Conservation (phyloP, 1,140 invertebrate species). For the Drosophila tropicalis region DNA sequence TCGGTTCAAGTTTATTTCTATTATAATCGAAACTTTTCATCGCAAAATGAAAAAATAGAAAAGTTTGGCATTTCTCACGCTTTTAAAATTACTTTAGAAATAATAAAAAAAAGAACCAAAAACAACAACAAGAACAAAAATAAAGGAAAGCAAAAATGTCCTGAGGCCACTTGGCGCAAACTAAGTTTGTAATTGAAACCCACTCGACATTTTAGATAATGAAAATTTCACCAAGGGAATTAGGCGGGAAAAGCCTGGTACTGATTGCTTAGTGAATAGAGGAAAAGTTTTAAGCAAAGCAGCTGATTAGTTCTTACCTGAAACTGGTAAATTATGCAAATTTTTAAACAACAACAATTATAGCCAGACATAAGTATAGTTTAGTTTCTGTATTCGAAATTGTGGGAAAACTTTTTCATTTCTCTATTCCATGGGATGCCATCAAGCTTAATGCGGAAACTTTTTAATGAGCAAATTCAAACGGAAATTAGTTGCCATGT, state of each 20-base stretch:
- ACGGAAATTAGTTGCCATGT: conserved; percentile 45
- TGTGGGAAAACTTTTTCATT: neutral
- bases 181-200: conserved; percentile 65
- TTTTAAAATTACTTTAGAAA: conserved; percentile 67
- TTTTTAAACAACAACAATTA: conserved; percentile 60
- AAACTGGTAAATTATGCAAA: conserved; percentile 58
- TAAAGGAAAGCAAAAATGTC: conserved; percentile 31
- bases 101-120: neutral
- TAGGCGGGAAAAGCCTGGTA: neutral
- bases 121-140: too few species aligned
- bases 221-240: neutral
- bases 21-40: conserved; percentile 81
- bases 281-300: neutral
- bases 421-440: conserved; percentile 11
- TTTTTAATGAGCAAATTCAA: conserved; percentile 70
- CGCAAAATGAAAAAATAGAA: conserved; percentile 44
- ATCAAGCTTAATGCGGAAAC: conserved; percentile 35
- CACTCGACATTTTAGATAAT: conserved; percentile 11
- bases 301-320: conserved; percentile 63
- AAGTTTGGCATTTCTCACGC: conserved; percentile 77
- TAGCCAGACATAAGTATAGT: conserved; percentile 3
- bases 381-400: conserved; percentile 26
- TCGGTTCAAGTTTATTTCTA: conserved; percentile 40
- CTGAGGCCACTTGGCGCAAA: conserved; percentile 61
- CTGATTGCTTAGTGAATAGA: neutral